Conservation (phyloP, 2,888 invertebrate species). For the Megaustenia siamemsis region DNA sequence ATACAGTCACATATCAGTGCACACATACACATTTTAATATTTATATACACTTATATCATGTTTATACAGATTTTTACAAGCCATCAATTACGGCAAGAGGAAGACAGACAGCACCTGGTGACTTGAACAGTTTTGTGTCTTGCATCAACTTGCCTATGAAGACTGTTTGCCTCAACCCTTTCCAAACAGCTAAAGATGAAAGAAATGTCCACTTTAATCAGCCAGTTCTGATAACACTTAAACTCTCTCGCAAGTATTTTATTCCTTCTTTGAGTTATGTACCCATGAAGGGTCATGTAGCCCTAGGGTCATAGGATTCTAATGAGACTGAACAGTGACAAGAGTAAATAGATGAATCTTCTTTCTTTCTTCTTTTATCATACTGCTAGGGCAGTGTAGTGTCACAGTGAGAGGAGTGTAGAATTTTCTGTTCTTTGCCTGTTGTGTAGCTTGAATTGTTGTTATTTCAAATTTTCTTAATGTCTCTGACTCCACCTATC, state of each 20-base stretch:
- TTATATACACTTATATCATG: neutral
- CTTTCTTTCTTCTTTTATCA: too few relatives aligned
- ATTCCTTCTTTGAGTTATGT: slow-evolving; percentile 75
- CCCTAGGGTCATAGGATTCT: slow-evolving; percentile 49
- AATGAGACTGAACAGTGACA: too few relatives aligned
- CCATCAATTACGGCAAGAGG: slow-evolving; percentile 69
- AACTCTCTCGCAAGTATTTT: slow-evolving; percentile 78
- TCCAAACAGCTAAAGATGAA: slow-evolving; percentile 73
- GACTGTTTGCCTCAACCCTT: slow-evolving; percentile 77
- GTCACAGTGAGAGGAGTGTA: too few relatives aligned
- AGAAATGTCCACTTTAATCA: slow-evolving; percentile 69
- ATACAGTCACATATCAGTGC: too few relatives aligned
- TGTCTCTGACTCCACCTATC: too few relatives aligned
- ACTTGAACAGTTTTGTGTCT: slow-evolving; percentile 74
- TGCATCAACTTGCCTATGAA: slow-evolving; percentile 79
- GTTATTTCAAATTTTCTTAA: too few relatives aligned
- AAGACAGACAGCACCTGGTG: slow-evolving; percentile 68
- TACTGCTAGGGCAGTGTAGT: neutral
- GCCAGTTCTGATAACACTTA: slow-evolving; percentile 77
- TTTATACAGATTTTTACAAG: slow-evolving; percentile 67
- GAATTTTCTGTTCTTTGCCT: too few relatives aligned
- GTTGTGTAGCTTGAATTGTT: too few relatives aligned
- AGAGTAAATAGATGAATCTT: too few relatives aligned
- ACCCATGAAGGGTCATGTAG: slow-evolving; percentile 54
- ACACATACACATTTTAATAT: neutral